phyloP scores from a whole-genome alignment of 2,888 invertebrate species.

The Meandrusa payeni region DNA sequence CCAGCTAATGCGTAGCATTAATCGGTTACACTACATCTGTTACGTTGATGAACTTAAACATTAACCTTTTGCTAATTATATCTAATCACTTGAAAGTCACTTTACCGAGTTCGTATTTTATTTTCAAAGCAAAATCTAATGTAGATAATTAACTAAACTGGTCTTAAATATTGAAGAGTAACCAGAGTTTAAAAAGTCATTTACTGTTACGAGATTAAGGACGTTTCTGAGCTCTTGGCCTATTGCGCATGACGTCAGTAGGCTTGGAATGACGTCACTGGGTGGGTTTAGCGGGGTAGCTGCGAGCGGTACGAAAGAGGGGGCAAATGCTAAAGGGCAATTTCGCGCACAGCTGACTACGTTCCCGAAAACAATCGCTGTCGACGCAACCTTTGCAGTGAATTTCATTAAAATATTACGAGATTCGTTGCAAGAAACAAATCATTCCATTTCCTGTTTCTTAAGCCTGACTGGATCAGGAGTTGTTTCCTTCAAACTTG shows the following conservation, averaged over 20 bases:
- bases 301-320: conserved; percentile 38
- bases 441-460: conserved; percentile 5
- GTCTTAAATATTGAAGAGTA: not conserved
- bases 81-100: too few relatives aligned
- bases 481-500: not conserved
- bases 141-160: too few relatives aligned
- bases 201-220: conserved; percentile 54
- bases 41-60: too few relatives aligned
- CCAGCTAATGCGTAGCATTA: too few relatives aligned
- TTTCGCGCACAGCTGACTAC: conserved; percentile 72
- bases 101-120: not conserved
- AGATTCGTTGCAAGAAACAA: conserved; percentile 8
- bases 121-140: too few relatives aligned
- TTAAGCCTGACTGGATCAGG: not conserved
- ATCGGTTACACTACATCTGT: too few relatives aligned
- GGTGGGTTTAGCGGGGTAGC: conserved; percentile 43
- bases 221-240: conserved; percentile 58
- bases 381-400: conserved; percentile 28
- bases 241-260: conserved; percentile 68
- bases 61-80: too few relatives aligned
- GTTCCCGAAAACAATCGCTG: conserved; percentile 49
- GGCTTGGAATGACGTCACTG: conserved; percentile 65
- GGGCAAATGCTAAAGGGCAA: conserved; percentile 47
- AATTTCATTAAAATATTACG: conserved; percentile 27
- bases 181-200: conserved; percentile 1